Evolutionary conservation across 2,113 vertebrate species (phyloP).

Genomic region (Rhinopithecus roxellana): DNA sequence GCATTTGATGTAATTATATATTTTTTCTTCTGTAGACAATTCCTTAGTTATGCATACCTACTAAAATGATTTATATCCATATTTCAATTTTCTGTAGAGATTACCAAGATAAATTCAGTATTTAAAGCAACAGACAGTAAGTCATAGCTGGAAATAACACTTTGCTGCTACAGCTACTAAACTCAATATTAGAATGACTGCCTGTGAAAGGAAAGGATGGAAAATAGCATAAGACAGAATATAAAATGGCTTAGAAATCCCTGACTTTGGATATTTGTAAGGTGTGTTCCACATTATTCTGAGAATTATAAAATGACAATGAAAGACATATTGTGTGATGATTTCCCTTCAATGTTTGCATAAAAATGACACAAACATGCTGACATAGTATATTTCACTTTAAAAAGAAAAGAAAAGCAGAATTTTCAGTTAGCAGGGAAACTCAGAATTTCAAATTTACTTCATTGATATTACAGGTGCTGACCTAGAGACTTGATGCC

Average conservation of each 20-base stretch:
- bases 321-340: background rate
- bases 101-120: background rate
- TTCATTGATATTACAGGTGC: background rate
- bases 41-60: background rate
- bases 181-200: background rate
- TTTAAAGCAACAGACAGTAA: background rate
- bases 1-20: background rate
- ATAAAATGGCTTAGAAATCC: background rate
- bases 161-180: background rate
- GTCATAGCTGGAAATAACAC: background rate
- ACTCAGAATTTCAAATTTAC: background rate
- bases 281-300: background rate
- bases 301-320: background rate
- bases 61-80: background rate
- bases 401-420: conserved; percentile 32
- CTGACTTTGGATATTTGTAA: background rate
- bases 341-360: background rate
- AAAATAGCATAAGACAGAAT: background rate
- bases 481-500: background rate
- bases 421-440: background rate
- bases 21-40: background rate
- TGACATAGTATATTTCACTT: background rate
- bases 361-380: background rate
- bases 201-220: background rate
- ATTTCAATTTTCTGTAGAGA: background rate